Evolutionary conservation across 1,140 invertebrate species (phyloP), one percentile per base, ranked within the genome.

Genomic region (Homalodisca vitripennis): DNA sequence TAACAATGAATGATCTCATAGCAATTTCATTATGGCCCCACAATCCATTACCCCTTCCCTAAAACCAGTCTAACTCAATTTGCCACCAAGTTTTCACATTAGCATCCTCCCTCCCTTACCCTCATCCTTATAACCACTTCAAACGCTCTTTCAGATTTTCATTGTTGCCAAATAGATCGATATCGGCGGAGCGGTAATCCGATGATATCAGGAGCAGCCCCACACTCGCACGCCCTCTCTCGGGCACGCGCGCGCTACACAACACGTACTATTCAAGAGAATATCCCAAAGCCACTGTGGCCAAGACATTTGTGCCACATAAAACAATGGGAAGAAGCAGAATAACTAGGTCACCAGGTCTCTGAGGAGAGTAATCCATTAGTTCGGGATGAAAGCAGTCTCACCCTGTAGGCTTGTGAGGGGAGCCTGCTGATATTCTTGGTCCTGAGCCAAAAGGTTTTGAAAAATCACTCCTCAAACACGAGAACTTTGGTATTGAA

Each of bases 31-130:
- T 51, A 51, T 32, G 1, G 29, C n/a, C 26, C 29, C 63, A 29
- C 1, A 14, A 48, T 17, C 30, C 34, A 65, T 47, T 47, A 65
- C 46, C 24, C 24, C 65, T 30, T 30, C 55, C 27, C 55, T 26
- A 12, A 60, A 30, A 60, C 12, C 65, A 3, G 2, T 24, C 65
- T 67, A 67, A 67, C 65, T 67, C 65, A 67, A 67, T 67, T 67
- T 67, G 65, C 65, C 65, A 67, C 65, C 65, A 67, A 67, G 65
- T 67, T 67, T 67, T 67, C 65, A 67, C 65, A 67, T 67, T 67
- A 67, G 65, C 65, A 53, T 30, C 65, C 46, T 31, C 13, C 30
- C 14, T 26, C 46, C 26, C n/a, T n/a, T n/a, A n/a, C n/a, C n/a
- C n/a, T n/a, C n/a, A n/a, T n/a, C n/a, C 48, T 51, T 22, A 60